phyloP scores from a whole-genome alignment of 1,140 invertebrate species.

The Eulimnadia texana region DNA sequence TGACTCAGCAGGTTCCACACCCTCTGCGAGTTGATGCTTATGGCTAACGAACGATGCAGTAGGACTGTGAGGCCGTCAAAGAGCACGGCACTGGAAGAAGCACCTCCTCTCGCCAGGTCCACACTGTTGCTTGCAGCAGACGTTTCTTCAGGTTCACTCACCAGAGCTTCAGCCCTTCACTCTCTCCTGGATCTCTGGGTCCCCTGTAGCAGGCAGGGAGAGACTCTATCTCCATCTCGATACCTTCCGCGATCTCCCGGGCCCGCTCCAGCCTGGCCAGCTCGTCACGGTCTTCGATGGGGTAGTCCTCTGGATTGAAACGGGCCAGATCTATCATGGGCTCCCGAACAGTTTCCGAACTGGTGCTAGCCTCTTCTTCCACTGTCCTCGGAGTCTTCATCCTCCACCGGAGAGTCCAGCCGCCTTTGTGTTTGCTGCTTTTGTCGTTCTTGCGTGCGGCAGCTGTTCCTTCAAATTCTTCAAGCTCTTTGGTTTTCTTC shows the following conservation, averaged over 20 bases:
- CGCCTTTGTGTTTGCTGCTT: not conserved
- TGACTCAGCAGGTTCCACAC: constrained; percentile 4
- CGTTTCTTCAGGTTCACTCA: not conserved
- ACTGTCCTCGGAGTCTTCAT: constrained; percentile 3
- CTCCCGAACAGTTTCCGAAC: constrained; percentile 8
- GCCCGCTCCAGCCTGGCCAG: constrained; percentile 48
- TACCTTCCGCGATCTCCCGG: constrained; percentile 57
- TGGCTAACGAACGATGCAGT: constrained; percentile 1
- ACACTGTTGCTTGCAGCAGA: constrained; percentile 11
- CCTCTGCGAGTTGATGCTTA: constrained; percentile 6
- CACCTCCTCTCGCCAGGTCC: constrained; percentile 18
- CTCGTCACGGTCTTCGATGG: constrained; percentile 49
- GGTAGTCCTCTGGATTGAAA: constrained; percentile 43
- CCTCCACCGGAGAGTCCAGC: constrained; percentile 1
- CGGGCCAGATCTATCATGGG: constrained; percentile 41
- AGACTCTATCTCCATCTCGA: constrained; percentile 32
- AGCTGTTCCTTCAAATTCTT: not conserved
- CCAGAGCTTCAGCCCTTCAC: not conserved
- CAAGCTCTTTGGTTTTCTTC: not conserved
- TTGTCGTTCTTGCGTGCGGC: not conserved
- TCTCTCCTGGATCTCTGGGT: not conserved
- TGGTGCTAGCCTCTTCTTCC: not conserved
- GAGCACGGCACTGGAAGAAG: constrained; percentile 14
- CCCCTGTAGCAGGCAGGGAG: constrained; percentile 23
- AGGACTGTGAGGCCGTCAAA: constrained; percentile 5